Evolutionary conservation across 1,140 invertebrate species (phyloP), one percentile per base, ranked within the genome.

Genomic region (Caenorhabditis briggsae): DNA sequence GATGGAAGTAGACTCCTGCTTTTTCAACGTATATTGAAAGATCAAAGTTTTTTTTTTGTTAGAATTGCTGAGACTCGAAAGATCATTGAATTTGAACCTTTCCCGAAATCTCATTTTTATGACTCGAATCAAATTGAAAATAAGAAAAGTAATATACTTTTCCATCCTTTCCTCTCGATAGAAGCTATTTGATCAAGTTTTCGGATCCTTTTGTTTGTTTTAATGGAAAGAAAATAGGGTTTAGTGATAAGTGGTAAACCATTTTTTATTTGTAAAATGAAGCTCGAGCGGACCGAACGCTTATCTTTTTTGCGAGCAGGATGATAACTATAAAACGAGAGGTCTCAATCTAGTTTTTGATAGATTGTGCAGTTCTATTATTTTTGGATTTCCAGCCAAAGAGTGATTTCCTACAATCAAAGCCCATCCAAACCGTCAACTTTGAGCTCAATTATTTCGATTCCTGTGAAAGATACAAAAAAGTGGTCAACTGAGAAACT

Each of bases 181-280:
- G 50, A 23, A 50, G 70, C 20, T 78, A 78, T 78, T 78, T 78
- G 43, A 78, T 78, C 46, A 78, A 78, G 46, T 78, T 78, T 20
- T 7, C 25, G 12, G 7, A 5, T 12, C 41, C 25, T 46, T 78
- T 53, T 78, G 70, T 78, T 78, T 78, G 23, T 46, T 53, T 46
- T 50, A 59, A 83, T 14, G 12, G 53, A 61, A 33, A 61, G 53
- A 61, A 58, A 41, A 11, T 41, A 61, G 33, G 33, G 33, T 33
- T 83, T 82, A 83, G 41, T 84, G 61, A 87, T 43, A 65, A 87
- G 59, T 83, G 82, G 61, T 50, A 65, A 65, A 65, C 18, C 53
- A 7, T n/a, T 78, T 78, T 78, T 78, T 78, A 3, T 78, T 48
- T 50, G 43, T 8, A 78, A 48, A 48, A 46, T 53, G 23, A 78